A percentile compares a stretch with the other conserved stretches of the same genome.
These are phyloP conservation scores for Clusia tigrina DNA, from an alignment of 2,888 invertebrate genomes.

Conservation along the genomic window DNA sequence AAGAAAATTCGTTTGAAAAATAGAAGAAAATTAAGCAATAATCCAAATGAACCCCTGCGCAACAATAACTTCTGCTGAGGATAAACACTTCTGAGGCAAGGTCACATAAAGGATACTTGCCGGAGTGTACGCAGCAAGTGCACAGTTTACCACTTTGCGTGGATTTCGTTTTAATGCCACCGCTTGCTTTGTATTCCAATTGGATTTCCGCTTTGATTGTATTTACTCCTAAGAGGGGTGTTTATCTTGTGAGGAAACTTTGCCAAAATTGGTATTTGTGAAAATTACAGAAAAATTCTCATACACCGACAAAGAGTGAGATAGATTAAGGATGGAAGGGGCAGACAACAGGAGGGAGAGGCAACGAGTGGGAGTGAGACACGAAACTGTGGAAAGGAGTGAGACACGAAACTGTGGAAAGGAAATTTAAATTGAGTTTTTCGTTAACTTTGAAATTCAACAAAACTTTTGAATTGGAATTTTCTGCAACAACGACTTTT, in stretches of 20 bases:
- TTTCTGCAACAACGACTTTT: not conserved
- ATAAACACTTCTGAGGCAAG: not conserved
- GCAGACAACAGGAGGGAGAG: no score
- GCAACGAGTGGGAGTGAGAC: no score
- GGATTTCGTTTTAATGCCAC: not conserved
- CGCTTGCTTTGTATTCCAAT: not conserved
- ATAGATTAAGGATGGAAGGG: no score
- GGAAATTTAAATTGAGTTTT: conserved; percentile 4
- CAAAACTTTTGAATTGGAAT: not conserved
- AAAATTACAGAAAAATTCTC: not conserved
- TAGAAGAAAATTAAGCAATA: not conserved
- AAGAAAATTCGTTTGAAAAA: not conserved
- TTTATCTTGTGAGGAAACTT: not conserved
- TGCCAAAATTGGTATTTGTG: not conserved
- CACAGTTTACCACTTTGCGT: not conserved
- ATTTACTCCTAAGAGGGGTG: no score
- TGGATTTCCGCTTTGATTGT: not conserved
- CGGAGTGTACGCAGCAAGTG: not conserved
- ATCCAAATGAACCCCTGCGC: not conserved
- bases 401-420: not conserved
- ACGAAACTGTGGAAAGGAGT: not conserved
- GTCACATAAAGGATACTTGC: not conserved
- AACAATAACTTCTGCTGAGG: conserved; percentile 1
- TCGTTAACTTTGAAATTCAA: not conserved
- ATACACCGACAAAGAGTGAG: not conserved